Percentiles rank a stretch among this genome's conserved stretches.
These are phyloP conservation scores for Paragorgia papillata DNA, from an alignment of 92 coral and sea anemone genomes.

Conservation along the genomic window DNA sequence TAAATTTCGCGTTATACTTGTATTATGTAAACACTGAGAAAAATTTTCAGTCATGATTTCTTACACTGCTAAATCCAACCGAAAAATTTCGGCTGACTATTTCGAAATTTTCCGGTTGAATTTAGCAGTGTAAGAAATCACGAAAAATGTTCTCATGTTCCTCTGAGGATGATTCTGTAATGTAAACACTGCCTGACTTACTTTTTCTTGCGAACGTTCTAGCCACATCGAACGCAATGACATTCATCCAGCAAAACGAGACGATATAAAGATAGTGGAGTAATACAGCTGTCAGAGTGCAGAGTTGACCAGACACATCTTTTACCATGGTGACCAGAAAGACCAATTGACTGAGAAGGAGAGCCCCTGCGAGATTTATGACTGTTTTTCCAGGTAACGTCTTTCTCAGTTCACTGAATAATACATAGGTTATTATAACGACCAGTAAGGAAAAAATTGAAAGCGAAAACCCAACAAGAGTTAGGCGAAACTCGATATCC, in stretches of 20 bases:
- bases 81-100: too few relatives aligned
- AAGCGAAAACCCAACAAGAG: constrained; percentile 37
- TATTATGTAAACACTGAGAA: too few relatives aligned
- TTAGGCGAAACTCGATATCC: constrained; percentile 7
- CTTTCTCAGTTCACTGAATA: constrained; percentile 38
- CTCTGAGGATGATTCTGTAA: too few relatives aligned
- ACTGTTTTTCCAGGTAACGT: constrained; percentile 50
- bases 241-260: constrained; percentile 46
- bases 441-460: constrained; percentile 28
- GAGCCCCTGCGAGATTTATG: constrained; percentile 35
- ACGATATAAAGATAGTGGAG: constrained; percentile 43
- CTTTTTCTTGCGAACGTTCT: constrained; percentile 45
- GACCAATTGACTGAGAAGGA: constrained; percentile 26
- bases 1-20: too few relatives aligned
- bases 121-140: too few relatives aligned
- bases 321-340: constrained; percentile 19
- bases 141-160: too few relatives aligned
- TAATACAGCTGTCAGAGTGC: constrained; percentile 27
- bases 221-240: too few relatives aligned
- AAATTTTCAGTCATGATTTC: too few relatives aligned
- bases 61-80: too few relatives aligned
- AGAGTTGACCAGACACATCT: background rate
- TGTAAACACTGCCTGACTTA: too few relatives aligned
- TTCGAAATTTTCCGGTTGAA: too few relatives aligned
- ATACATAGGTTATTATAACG: constrained; percentile 8